Percentiles rank a stretch among this genome's conserved stretches.
These are phyloP conservation scores for Eucera pruinosa DNA, from an alignment of 2,888 invertebrate genomes.

Conservation along the genomic window DNA sequence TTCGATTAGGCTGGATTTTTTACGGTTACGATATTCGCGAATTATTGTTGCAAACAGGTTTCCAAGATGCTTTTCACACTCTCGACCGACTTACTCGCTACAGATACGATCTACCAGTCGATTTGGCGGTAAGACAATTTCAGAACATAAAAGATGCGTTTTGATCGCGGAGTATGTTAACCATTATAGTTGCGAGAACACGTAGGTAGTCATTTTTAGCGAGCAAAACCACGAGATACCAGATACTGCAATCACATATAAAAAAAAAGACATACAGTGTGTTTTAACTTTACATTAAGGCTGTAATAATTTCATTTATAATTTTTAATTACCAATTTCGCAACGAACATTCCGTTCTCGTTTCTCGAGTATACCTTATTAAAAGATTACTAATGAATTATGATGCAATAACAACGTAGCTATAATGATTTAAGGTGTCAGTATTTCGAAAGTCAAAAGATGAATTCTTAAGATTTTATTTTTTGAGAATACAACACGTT, in stretches of 20 bases:
- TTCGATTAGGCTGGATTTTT: too few species aligned
- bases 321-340: constrained; percentile 31
- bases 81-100: constrained; percentile 93
- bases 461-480: constrained; percentile 24
- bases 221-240: constrained; percentile 26
- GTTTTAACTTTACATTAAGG: constrained; percentile 37
- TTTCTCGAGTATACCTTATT: constrained; percentile 37
- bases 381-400: constrained; percentile 36
- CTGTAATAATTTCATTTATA: constrained; percentile 19
- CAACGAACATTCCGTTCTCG: constrained; percentile 42
- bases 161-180: constrained; percentile 66
- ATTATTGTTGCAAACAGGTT: constrained; percentile 87
- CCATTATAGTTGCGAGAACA: constrained; percentile 11
- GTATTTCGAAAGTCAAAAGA: constrained; percentile 17
- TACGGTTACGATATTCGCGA: background rate
- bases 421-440: constrained; percentile 44
- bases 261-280: constrained; percentile 35
- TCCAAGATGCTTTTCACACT: constrained; percentile 96
- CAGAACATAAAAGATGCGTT: constrained; percentile 97
- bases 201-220: constrained; percentile 41
- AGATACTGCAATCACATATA: constrained; percentile 16
- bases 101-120: constrained; percentile 97
- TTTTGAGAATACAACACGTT: background rate
- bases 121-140: constrained; percentile 98
- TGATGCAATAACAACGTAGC: constrained; percentile 57